Evolutionary conservation across 1,140 invertebrate genomes (phyloP).

Genomic region (Ladona fulva): DNA sequence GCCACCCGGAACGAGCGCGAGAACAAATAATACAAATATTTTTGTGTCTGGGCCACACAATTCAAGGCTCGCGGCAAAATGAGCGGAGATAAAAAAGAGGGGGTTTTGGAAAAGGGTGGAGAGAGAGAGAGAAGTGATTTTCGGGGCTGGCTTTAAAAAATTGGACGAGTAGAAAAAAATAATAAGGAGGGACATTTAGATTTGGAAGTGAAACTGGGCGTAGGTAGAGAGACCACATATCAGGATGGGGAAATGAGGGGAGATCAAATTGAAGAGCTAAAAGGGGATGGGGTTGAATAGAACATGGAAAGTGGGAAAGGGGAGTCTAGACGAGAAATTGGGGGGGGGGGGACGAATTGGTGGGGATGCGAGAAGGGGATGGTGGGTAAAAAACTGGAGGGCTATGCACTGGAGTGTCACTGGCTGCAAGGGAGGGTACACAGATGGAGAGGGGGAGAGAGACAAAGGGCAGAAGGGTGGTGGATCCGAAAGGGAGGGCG

Average conservation of each 20-base stretch:
- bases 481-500: too few species aligned
- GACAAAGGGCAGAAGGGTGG: background rate
- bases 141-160: too few species aligned
- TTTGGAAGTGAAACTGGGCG: background rate
- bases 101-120: background rate
- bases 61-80: background rate
- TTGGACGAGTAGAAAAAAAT: background rate
- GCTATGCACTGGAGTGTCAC: too few species aligned
- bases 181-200: background rate
- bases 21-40: too few species aligned
- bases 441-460: background rate
- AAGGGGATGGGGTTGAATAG: background rate
- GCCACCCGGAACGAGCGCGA: too few species aligned
- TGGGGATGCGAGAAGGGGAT: background rate
- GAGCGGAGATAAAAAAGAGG: background rate
- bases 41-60: background rate
- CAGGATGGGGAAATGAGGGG: background rate
- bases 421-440: too few species aligned
- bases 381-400: too few species aligned
- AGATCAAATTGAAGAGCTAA: background rate
- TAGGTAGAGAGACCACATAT: background rate
- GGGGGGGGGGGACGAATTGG: background rate
- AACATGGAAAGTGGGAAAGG: background rate
- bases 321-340: background rate
- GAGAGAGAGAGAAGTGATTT: too few species aligned